Conservation (phyloP, 2,888 invertebrate species). For the Cosmopolites sordidus region DNA sequence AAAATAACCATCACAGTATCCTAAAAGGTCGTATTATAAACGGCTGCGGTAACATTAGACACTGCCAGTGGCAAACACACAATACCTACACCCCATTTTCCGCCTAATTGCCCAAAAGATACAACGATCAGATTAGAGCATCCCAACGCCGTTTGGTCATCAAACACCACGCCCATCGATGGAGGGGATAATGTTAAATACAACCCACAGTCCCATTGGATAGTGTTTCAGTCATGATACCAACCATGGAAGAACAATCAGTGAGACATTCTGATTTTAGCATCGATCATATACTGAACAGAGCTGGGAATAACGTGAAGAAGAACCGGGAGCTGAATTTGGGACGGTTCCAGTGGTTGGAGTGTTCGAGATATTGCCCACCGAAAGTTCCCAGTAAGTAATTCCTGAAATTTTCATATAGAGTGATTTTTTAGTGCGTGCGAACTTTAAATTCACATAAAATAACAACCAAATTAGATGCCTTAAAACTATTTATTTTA, state of each 20-base stretch:
- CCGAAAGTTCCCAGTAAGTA: slow-evolving; percentile 65
- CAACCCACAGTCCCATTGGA: not conserved
- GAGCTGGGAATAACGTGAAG: slow-evolving; percentile 44
- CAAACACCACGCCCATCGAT: not conserved
- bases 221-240: slow-evolving; percentile 1
- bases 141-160: too few species aligned
- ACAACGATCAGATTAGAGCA: not conserved
- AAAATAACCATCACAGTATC: too few species aligned
- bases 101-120: slow-evolving; percentile 44
- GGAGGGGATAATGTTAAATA: slow-evolving; percentile 1
- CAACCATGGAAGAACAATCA: slow-evolving; percentile 2
- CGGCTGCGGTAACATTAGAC: not conserved
- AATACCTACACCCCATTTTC: slow-evolving; percentile 37
- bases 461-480: too few species aligned
- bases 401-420: too few species aligned
- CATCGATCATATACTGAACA: slow-evolving; percentile 58
- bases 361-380: slow-evolving; percentile 69
- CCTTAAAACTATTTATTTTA: too few species aligned
- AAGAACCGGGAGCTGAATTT: slow-evolving; percentile 13
- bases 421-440: too few species aligned
- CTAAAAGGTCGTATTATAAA: too few species aligned
- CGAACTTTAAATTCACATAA: too few species aligned
- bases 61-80: slow-evolving; percentile 29
- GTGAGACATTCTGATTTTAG: slow-evolving; percentile 51
- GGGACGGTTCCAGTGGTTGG: slow-evolving; percentile 54